phyloP scores from a whole-genome alignment of 1,140 invertebrate species.

The Sitobion miscanthi region DNA sequence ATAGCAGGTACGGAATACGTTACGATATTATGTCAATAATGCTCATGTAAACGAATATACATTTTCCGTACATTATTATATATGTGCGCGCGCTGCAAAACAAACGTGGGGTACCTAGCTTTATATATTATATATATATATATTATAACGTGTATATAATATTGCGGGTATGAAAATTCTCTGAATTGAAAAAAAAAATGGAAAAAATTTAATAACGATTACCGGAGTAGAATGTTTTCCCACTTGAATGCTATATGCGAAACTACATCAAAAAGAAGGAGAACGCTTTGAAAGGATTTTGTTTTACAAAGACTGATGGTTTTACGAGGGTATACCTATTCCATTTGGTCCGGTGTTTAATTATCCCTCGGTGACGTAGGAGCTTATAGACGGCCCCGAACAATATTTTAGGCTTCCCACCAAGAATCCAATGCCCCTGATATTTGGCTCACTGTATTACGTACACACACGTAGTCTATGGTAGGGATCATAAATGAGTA shows the following conservation, averaged over 20 bases:
- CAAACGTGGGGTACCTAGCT: neutral
- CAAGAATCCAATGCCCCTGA: neutral
- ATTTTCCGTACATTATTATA: neutral
- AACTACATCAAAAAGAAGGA: neutral
- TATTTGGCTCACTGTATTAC: neutral
- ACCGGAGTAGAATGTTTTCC: neutral
- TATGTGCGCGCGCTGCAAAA: neutral
- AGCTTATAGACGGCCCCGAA: neutral
- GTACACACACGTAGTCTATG: no score
- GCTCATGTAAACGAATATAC: neutral
- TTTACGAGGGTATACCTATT: conserved; percentile 6
- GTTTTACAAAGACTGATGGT: conserved; percentile 33
- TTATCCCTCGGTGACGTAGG: conserved; percentile 12
- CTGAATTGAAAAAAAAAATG: neutral
- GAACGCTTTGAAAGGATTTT: conserved; percentile 38
- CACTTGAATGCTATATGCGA: conserved; percentile 16
- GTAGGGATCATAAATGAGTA: neutral
- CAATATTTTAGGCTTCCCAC: neutral
- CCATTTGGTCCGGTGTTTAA: conserved; percentile 13
- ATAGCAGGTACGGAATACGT: neutral
- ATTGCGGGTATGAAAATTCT: conserved; percentile 1
- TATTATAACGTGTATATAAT: neutral
- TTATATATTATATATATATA: neutral
- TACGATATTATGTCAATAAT: neutral
- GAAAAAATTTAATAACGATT: conserved; percentile 18